phyloP scores from a whole-genome alignment of 2,113 vertebrate species.

The Chamaea fasciata region DNA sequence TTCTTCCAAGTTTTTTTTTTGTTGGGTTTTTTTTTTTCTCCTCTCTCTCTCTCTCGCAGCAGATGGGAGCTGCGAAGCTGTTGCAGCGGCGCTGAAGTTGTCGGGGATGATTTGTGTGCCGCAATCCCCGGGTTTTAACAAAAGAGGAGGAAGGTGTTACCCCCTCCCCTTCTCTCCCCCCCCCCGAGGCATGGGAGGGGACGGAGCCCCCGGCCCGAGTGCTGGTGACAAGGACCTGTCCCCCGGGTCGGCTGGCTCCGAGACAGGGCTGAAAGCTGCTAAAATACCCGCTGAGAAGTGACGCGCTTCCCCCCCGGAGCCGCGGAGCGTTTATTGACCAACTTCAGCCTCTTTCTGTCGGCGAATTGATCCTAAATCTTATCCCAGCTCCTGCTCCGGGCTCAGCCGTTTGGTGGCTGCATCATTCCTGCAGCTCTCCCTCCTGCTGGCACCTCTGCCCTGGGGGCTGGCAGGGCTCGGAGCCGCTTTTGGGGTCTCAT shows the following conservation, averaged over 20 bases:
- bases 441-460: not conserved
- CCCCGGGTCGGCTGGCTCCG: not conserved
- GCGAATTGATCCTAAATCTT: not conserved
- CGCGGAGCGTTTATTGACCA: not conserved
- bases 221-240: not conserved
- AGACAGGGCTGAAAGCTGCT: not conserved
- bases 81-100: not conserved
- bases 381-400: rapidly evolving
- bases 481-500: rapidly evolving
- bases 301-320: not conserved
- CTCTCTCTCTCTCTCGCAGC: not conserved
- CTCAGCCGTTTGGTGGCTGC: not conserved
- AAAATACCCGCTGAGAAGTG: not conserved
- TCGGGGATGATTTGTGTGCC: not conserved
- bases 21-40: not conserved
- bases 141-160: not conserved
- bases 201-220: not conserved
- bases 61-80: not conserved
- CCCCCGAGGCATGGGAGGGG: rapidly evolving
- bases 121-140: not conserved
- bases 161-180: not conserved
- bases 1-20: not conserved
- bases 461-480: rapidly evolving
- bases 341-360: not conserved
- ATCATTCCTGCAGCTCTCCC: rapidly evolving